Evolutionary conservation across 2,888 invertebrate genomes (phyloP), one percentile per base, ranked within the genome.

Genomic region (Plagodis pulveraria): DNA sequence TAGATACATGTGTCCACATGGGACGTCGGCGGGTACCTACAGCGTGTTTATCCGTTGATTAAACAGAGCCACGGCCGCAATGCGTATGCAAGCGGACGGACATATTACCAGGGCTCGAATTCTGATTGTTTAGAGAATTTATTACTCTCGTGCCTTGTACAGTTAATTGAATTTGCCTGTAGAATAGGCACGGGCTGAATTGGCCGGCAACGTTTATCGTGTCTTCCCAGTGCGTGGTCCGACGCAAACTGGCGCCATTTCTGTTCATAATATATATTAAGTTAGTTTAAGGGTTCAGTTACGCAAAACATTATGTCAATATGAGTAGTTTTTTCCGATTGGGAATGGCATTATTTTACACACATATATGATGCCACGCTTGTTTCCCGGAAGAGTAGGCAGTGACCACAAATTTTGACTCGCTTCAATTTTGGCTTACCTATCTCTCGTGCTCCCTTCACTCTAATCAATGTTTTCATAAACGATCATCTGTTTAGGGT

Each of bases 111-210:
- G 83, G 87, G 81, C 89, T 91, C 91, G 90, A 91, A 91, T 91
- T 91, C 90, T 91, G 91, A 91, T 91, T 91, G 91, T 91, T 91
- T 91, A 91, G 91, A 91, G 89, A 91, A 92, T 92, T 92, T 92
- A 92, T 92, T 90, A 89, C 91, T 85, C 91, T 79, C 83, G 88
- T 82, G 90, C 89, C 90, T 87, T 91, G 91, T 91, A 90, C 89
- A 86, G 90, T 91, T 91, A 91, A 91, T 91, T 91, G 91, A 91
- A 91, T 91, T 87, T 87, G 91, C 87, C 87, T 87, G 89, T 87
- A 88, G 91, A 87, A 89, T 88, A 89, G 89, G 87, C 87, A 78
- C 81, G 78, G 80, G 82, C 81, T 83, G 88, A 83, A 87, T 89
- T 87, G 87, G 82, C 84, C 78, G 79, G 78, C 82, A 82, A 77